Base-by-base conservation (phyloP, 2,113 vertebrate species). In the Amazona guildingii region DNA sequence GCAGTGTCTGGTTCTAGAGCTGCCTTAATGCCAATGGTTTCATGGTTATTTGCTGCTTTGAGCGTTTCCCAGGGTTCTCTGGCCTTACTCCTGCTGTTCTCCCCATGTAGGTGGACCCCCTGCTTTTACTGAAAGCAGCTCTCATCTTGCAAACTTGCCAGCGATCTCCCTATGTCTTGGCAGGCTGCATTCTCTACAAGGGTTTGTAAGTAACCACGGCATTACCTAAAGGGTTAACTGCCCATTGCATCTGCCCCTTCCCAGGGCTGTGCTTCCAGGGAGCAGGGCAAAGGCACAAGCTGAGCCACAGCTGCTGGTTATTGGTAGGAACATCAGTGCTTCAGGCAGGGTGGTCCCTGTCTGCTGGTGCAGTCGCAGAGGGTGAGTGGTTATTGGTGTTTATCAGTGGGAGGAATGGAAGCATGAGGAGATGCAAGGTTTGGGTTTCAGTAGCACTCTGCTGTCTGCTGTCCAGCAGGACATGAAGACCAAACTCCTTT, bases 131-230 rank as follows among this genome's bases (percentile, higher is more conserved):
- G 80, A 99, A 99, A 95, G 99, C 99, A 2, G 98, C 99, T 43
- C 99, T 99, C 91, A 99, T 99, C 88, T 94, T 99, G 39, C 99
- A 99, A 95, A 98, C 98, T 1, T 99, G 99, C 95, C 99, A 99
- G 97, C 98, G 99, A 29, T 98, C 97, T 28, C 98, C 98, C 43
- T 97, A 98, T 1, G 83, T 99, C 88, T 96, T 98, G 23, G 99
- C 98, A 3, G 99, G 99, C 86, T 99, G 99, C 88, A 98, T 99
- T 77, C 98, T 99, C 41, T 99, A 99, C 90, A 97, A 97, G 44
- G 98, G 99, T 91, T 98, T 98, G 99, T 99, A 85, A 98, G 97
- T 94, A 61, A 4, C 5, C 1, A 23, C 13, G 20, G 1, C 1
- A 1, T 11, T 66, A 18, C 20, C n/a, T 49, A 14, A 7, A 54